Percentiles rank a stretch among this genome's conserved stretches.
Evolutionary conservation across 2,797 vertebrate genomes (phyloP).

Genomic region (Hydrophis major): DNA sequence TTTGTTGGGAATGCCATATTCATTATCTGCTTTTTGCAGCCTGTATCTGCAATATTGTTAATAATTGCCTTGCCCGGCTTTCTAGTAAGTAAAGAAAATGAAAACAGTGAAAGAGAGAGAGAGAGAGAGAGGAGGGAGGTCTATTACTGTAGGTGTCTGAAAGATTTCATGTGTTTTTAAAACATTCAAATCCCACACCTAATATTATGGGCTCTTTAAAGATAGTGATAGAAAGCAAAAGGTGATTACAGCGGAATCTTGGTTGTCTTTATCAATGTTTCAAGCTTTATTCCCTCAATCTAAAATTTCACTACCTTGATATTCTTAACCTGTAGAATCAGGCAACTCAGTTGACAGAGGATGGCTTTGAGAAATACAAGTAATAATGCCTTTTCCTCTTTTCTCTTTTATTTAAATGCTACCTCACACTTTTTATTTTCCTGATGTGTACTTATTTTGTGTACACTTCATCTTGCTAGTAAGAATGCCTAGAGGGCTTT

Average conservation of each 20-base stretch:
- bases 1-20: conserved; percentile 24
- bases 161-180: conserved; percentile 24
- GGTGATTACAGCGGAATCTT: conserved; percentile 16
- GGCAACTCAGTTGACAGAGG: background rate
- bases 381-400: conserved; percentile 31
- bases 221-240: conserved; percentile 21
- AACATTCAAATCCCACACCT: background rate
- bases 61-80: background rate
- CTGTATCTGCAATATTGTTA: background rate
- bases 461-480: conserved; percentile 39
- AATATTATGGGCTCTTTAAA: conserved; percentile 24
- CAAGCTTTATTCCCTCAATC: background rate
- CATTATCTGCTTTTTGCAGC: conserved; percentile 30
- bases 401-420: conserved; percentile 27
- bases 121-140: background rate
- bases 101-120: background rate
- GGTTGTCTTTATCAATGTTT: conserved; percentile 32
- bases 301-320: background rate
- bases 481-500: conserved; percentile 48
- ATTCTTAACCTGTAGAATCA: conserved; percentile 33
- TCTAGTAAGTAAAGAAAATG: conserved; percentile 20
- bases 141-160: conserved; percentile 24
- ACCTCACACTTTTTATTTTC: conserved; percentile 16
- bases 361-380: conserved; percentile 23
- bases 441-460: conserved; percentile 32